Conservation (phyloP, 1,140 invertebrate genomes). For the Frieseomelitta varia region DNA sequence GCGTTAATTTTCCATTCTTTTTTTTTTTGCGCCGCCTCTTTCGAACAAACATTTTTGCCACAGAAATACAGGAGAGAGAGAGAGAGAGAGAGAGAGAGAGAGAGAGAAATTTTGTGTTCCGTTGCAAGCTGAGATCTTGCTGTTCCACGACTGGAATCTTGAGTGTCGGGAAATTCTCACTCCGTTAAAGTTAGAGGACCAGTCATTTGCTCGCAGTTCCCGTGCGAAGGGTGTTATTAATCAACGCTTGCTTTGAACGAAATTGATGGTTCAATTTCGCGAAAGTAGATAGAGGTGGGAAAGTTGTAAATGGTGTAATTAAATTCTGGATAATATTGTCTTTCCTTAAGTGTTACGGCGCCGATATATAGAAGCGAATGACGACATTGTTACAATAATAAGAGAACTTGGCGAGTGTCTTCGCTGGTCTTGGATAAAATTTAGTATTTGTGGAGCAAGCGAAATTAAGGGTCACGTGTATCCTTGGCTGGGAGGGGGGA, state of each 20-base stretch:
- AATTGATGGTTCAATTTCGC: not conserved
- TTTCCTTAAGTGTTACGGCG: not conserved
- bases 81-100: not conserved
- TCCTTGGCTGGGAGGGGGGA: not conserved
- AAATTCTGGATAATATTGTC: not conserved
- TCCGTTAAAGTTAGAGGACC: not conserved
- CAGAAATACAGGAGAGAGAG: not conserved
- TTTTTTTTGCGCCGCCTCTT: not conserved
- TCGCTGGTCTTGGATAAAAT: not conserved
- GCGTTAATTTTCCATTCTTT: not conserved
- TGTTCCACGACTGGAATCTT: not conserved
- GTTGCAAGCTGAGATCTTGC: not conserved
- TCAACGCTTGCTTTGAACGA: not conserved
- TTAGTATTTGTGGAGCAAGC: conserved; percentile 8
- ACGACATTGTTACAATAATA: not conserved
- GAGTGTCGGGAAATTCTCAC: not conserved
- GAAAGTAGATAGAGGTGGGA: not conserved
- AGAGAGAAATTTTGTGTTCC: not conserved
- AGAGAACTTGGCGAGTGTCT: not conserved
- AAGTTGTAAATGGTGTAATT: not conserved
- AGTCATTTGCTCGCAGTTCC: not conserved
- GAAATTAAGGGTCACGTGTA: conserved; percentile 15
- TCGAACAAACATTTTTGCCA: not conserved
- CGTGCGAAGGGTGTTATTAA: not conserved
- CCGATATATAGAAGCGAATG: too few species aligned